These are phyloP conservation scores for Drosophila rubida DNA, from an alignment of 2,888 invertebrate genomes.

Conservation along the genomic window DNA sequence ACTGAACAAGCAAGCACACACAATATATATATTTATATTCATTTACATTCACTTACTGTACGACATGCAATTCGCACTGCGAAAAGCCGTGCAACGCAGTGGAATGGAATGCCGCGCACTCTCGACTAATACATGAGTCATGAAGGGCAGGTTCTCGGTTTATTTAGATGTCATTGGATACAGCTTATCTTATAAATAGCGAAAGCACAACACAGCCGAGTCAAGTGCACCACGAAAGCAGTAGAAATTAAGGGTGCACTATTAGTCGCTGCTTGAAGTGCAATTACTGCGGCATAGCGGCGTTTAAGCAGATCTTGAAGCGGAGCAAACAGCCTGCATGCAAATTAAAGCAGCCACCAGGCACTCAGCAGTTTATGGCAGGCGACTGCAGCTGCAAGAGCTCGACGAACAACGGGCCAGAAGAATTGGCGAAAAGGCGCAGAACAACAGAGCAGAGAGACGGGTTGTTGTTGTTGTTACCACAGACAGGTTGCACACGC, in stretches of 20 bases:
- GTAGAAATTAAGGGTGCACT: neutral
- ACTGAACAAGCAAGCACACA: constrained; percentile 24
- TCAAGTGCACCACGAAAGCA: too few species aligned
- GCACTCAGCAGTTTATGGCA: constrained; percentile 53
- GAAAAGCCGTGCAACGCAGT: constrained; percentile 2
- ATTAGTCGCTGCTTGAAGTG: neutral
- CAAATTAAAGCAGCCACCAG: constrained; percentile 72
- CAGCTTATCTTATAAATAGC: constrained; percentile 2
- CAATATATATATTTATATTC: neutral
- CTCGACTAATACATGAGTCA: constrained; percentile 27
- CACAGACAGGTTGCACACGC: constrained; percentile 46
- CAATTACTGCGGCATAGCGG: neutral
- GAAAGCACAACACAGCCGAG: neutral
- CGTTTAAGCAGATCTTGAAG: neutral
- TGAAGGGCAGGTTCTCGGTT: neutral
- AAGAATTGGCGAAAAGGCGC: constrained; percentile 1
- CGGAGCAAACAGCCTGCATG: constrained; percentile 56
- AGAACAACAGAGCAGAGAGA: neutral
- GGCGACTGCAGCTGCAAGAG: constrained; percentile 29
- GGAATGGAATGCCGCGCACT: constrained; percentile 8
- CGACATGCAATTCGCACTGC: constrained; percentile 28
- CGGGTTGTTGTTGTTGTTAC: constrained; percentile 8
- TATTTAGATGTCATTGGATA: constrained; percentile 2
- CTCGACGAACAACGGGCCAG: neutral
- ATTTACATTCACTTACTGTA: constrained; percentile 11